Conservation (phyloP, 2,797 vertebrate species). For the Myotis pilosus region DNA sequence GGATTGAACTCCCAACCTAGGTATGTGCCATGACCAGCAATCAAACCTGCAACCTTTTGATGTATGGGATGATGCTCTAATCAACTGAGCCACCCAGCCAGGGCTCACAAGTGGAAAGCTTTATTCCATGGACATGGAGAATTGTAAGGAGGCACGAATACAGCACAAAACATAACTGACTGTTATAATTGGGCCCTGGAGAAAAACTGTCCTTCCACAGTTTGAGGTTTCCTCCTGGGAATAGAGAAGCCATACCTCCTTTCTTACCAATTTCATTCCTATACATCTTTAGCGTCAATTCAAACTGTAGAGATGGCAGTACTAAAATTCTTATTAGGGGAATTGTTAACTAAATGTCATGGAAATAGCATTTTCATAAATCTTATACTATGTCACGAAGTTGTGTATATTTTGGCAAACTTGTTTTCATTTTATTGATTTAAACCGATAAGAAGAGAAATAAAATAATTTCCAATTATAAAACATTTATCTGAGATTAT, state of each 20-base stretch:
- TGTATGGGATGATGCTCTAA: neutral
- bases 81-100: neutral
- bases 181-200: conserved; percentile 74
- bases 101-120: neutral
- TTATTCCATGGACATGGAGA: conserved; percentile 50
- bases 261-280: neutral
- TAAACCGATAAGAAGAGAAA: neutral
- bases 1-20: neutral
- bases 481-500: neutral
- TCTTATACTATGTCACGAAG: neutral
- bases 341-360: neutral
- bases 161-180: conserved; percentile 55
- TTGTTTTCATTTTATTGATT: conserved; percentile 28
- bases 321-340: conserved; percentile 29
- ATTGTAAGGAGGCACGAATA: conserved; percentile 54
- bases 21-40: neutral
- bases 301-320: neutral
- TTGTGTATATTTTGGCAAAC: neutral
- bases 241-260: conserved; percentile 37
- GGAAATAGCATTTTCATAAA: neutral
- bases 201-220: conserved; percentile 44
- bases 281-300: neutral
- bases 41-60: neutral
- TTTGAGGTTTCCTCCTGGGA: conserved; percentile 54
- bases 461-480: neutral